These are phyloP conservation scores for Euzophera pinguis DNA, from an alignment of 2,888 invertebrate species.

Conservation along the genomic window DNA sequence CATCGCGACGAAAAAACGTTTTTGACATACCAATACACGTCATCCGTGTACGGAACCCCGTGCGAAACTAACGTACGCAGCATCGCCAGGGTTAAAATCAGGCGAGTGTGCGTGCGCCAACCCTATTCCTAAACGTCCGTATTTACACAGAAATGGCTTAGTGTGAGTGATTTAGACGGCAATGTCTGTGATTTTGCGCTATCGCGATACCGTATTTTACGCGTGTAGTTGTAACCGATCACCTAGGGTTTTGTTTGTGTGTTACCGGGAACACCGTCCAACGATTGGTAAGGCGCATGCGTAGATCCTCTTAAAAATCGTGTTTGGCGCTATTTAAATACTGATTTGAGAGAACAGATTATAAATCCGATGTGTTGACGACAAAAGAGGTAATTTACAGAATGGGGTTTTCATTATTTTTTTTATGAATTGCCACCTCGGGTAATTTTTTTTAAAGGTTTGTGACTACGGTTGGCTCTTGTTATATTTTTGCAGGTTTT, in stretches of 20 bases:
- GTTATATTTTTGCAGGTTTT: not conserved
- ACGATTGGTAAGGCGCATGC: slow-evolving; percentile 47
- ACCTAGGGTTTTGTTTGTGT: slow-evolving; percentile 46
- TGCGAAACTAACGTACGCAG: slow-evolving; percentile 51
- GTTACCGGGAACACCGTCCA: slow-evolving; percentile 42
- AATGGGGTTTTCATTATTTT: slow-evolving; percentile 33
- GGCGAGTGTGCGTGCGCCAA: slow-evolving; percentile 44
- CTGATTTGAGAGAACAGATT: slow-evolving; percentile 43
- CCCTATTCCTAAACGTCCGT: slow-evolving; percentile 32
- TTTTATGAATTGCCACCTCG: slow-evolving; percentile 13
- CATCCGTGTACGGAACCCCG: slow-evolving; percentile 13
- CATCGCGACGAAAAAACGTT: slow-evolving; percentile 16
- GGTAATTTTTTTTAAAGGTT: not conserved
- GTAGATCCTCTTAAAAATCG: slow-evolving; percentile 42
- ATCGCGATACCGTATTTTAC: slow-evolving; percentile 31
- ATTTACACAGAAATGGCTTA: slow-evolving; percentile 20
- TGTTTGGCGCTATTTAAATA: slow-evolving; percentile 58
- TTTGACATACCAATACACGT: slow-evolving; percentile 13
- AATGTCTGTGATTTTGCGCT: slow-evolving; percentile 49
- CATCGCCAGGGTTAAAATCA: slow-evolving; percentile 50
- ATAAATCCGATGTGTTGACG: slow-evolving; percentile 31
- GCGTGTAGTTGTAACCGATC: slow-evolving; percentile 45
- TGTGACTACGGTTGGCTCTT: not conserved
- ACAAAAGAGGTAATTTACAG: slow-evolving; percentile 36
- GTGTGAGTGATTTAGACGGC: slow-evolving; percentile 50